Conservation (phyloP, 2,888 invertebrate genomes). For the Steinernema scapterisci region DNA sequence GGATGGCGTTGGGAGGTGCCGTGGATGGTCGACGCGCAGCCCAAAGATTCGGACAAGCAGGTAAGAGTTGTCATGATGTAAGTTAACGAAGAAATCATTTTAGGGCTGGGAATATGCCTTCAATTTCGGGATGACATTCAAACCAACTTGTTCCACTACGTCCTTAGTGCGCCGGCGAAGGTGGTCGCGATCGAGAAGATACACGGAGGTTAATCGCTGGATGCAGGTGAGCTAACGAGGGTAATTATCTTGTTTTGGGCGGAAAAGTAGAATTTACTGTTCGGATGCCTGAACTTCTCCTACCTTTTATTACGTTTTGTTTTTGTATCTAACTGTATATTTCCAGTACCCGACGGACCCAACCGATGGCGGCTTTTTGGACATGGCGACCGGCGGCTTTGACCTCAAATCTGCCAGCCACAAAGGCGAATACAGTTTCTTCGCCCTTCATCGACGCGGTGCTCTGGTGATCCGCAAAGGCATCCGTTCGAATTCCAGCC, state of each 20-base stretch:
- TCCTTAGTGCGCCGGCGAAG: conserved; percentile 3
- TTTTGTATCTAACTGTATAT: too few species aligned
- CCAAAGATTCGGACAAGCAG: conserved; percentile 5
- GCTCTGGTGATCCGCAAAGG: conserved; percentile 5
- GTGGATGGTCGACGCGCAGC: background rate
- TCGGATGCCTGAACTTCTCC: background rate
- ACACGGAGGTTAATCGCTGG: conserved; percentile 19
- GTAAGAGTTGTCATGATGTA: background rate
- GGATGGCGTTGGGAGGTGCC: conserved; percentile 26
- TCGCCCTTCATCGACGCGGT: conserved; percentile 17
- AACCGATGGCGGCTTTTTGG: conserved; percentile 15
- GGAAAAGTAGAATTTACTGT: too few species aligned
- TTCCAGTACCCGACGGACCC: conserved; percentile 18
- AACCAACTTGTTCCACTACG: background rate
- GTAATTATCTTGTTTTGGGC: too few species aligned
- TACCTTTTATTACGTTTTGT: background rate
- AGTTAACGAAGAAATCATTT: background rate
- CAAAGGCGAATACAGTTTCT: conserved; percentile 28
- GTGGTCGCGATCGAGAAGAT: background rate
- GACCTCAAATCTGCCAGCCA: background rate
- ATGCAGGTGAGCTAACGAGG: conserved; percentile 29
- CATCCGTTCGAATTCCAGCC: conserved; percentile 12
- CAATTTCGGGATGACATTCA: conserved; percentile 13
- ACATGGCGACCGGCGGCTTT: conserved; percentile 7
- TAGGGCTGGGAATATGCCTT: conserved; percentile 21